Conservation (phyloP, 1,140 invertebrate genomes). For the Stenopsyche tienmushanensis region DNA sequence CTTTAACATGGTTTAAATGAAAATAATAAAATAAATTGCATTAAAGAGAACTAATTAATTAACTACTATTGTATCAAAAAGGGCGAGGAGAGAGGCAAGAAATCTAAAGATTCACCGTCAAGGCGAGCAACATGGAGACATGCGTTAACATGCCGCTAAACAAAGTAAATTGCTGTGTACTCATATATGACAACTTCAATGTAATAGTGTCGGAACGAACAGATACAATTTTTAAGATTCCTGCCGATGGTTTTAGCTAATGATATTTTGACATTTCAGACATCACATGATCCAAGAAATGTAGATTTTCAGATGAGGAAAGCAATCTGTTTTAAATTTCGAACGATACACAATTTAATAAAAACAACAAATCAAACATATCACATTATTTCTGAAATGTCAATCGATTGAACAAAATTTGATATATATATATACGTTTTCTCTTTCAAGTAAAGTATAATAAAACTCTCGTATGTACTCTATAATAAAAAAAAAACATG, state of each 20-base stretch:
- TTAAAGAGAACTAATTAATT: conserved; percentile 9
- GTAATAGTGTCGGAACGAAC: conserved; percentile 3
- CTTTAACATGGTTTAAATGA: conserved; percentile 12
- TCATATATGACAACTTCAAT: background rate
- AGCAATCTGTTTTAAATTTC: too few species aligned
- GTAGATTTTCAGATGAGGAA: too few species aligned
- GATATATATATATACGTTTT: conserved; percentile 1
- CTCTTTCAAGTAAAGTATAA: background rate
- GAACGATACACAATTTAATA: too few species aligned
- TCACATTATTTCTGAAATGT: too few species aligned
- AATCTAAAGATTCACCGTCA: background rate
- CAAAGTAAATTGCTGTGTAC: background rate
- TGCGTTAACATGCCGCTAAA: background rate
- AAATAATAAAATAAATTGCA: conserved; percentile 12
- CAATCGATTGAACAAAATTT: too few species aligned
- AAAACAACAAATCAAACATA: too few species aligned
- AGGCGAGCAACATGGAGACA: background rate
- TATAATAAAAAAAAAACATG: conserved; percentile 21
- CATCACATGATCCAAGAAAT: background rate
- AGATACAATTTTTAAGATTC: conserved; percentile 24
- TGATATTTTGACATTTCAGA: conserved; percentile 13
- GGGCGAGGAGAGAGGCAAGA: conserved; percentile 17
- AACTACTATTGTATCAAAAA: conserved; percentile 22
- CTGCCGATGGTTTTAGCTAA: conserved; percentile 4
- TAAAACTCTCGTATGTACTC: conserved; percentile 26